Conservation (phyloP, 2,797 vertebrate genomes). For the Gila robusta region DNA sequence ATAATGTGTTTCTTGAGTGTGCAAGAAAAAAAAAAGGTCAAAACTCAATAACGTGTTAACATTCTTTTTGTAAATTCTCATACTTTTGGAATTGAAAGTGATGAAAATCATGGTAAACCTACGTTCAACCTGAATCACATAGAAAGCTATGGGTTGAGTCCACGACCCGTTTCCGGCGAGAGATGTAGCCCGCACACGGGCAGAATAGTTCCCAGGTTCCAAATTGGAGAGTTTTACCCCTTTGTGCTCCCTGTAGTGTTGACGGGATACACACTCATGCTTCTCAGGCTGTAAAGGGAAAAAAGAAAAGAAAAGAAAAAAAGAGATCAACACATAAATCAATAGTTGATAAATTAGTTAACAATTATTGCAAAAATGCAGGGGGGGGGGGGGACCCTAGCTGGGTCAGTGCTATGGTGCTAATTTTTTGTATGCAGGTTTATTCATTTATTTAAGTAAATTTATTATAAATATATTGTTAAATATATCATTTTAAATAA, state of each 20-base stretch:
- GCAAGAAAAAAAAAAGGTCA: slow-evolving; percentile 8
- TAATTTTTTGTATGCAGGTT: neutral
- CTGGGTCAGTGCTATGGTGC: neutral
- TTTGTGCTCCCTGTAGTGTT: slow-evolving; percentile 83
- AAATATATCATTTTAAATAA: neutral
- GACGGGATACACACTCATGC: slow-evolving; percentile 91
- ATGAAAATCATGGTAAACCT: slow-evolving; percentile 65
- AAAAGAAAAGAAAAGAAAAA: neutral
- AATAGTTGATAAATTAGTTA: neutral
- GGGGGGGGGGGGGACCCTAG: rapidly evolving
- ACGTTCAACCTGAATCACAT: slow-evolving; percentile 87
- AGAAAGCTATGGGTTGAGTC: slow-evolving; percentile 89
- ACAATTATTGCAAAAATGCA: neutral
- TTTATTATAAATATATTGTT: neutral
- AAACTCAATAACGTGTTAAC: neutral
- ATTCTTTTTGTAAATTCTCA: neutral
- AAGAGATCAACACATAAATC: neutral
- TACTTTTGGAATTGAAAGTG: neutral
- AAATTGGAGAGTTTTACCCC: slow-evolving; percentile 88
- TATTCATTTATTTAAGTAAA: neutral
- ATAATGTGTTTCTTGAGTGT: slow-evolving; percentile 76
- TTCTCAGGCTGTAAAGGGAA: slow-evolving; percentile 80
- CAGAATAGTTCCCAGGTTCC: slow-evolving; percentile 93
- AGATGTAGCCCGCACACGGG: slow-evolving; percentile 91
- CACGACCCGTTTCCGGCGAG: slow-evolving; percentile 96